phyloP scores from a whole-genome alignment of 2,888 invertebrate species.

The Sepiola atlantica region DNA sequence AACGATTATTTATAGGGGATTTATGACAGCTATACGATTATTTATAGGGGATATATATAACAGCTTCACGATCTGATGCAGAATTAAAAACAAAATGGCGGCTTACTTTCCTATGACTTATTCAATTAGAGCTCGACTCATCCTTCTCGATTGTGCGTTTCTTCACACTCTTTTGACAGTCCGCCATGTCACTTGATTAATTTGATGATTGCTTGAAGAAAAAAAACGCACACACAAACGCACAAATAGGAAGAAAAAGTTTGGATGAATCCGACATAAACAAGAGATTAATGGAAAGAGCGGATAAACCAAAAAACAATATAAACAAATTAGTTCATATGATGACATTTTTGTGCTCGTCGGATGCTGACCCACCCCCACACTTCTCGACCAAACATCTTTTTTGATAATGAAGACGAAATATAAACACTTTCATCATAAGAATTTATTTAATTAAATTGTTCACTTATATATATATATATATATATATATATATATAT shows the following conservation, averaged over 20 bases:
- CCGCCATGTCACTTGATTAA: background rate
- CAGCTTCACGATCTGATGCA: background rate
- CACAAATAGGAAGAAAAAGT: no score
- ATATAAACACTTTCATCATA: no score
- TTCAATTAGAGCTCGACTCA: background rate
- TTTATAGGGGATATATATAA: background rate
- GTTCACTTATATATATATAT: no score
- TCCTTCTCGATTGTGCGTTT: background rate
- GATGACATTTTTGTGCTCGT: no score
- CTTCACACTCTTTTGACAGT: background rate
- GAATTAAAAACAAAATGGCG: background rate
- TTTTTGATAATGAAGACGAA: no score
- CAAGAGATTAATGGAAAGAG: no score
- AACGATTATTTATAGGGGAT: background rate
- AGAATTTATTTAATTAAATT: no score
- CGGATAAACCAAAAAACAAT: no score
- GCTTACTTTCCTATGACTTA: background rate
- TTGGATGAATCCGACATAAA: no score
- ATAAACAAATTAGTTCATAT: no score
- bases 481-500: background rate
- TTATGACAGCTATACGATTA: background rate
- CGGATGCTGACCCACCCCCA: no score
- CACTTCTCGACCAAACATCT: no score
- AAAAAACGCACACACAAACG: background rate
- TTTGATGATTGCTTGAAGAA: background rate